Base-by-base conservation (phyloP, 2,797 vertebrate species). In the Intellagama lesueurii region DNA sequence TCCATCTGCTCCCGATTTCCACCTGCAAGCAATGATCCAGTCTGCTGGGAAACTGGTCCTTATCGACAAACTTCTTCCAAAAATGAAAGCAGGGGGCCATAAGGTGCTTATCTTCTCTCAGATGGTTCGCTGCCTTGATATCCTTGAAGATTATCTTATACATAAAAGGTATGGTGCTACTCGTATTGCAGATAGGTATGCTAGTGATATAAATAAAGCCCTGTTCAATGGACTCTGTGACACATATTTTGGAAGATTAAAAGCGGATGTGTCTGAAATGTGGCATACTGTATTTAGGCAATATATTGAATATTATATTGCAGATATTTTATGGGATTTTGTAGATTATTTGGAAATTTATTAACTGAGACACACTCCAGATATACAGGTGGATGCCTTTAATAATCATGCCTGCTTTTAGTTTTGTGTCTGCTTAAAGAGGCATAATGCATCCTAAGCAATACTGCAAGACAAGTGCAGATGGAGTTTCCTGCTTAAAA, bases 31-130 rank as follows among this genome's bases (percentile, higher is more conserved):
- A 90, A 99, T 99, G 99, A 98, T 99, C 92, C 99, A 99, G 92
- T 99, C 99, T 90, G 99, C 99, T 69, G 99, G 99, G 52, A 99
- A 99, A 96, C 95, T 99, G 94, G 99, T 99, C 89, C 98, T 99
- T 88, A 99, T 99, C 88, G 99, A 99, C 97, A 99, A 99, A 93
- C 97, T 99, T 92, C 97, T 99, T 96, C 99, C 99, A 89, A 99
- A 99, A 97, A 99, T 99, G 99, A 99, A 99, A 97, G 98, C 98
- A 12, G 99, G 99, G 70, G 99, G 99, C 76, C 99, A 99, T 96
- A 99, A 99, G 94, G 99, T 99, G 88, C 98, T 99, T 90, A 99
- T 99, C 95, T 99, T 99, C 96, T 99, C 99, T 94, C 99, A 99
- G 90, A 99, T 99, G 99, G 99, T 99, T 84, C 99, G 99, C 94